Base-by-base conservation (phyloP, 2,113 vertebrate genomes). In the Oenanthe oenanthe region DNA sequence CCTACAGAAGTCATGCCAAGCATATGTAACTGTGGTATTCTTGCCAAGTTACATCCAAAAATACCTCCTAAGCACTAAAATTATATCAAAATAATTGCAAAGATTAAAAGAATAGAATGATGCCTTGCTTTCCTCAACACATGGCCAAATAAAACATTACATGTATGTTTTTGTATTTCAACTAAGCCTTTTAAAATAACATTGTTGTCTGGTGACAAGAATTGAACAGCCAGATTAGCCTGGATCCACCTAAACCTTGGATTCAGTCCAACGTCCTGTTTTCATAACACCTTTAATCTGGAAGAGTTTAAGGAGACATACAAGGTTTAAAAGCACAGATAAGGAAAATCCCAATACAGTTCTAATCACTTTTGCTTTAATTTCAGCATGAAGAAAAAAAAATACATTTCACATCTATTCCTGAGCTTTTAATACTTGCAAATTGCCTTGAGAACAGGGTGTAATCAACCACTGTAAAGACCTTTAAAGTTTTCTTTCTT, bases 181-280 rank as follows among this genome's bases (percentile, higher is more conserved):
- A 78, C 61, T 63, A 81, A 70, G 88, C 42, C 47, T 82, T 95
- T 96, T 96, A 92, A 94, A 95, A 90, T 92, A 95, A 94, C 82
- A 61, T 85, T 93, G 65, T 92, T 76, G 85, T 85, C 66, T 88
- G 66, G 32, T 73, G 88, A 93, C 60, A 56, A 92, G 86, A 85
- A 94, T 68, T 72, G 54, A 95, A 48, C 15, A 94, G 82, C 75
- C 84, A 93, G 95, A 93, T 96, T 95, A 96, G 80, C 87, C 93
- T 88, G 87, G 87, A 96, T 96, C 94, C 75, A 94, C 92, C 90
- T 93, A 92, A 95, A 94, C 88, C 84, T 78, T 96, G 92, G 93
- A 81, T 93, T 60, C 56, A 85, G 89, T 96, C 92, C 95, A 94
- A 92, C 4, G 8, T 89, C 68, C 92, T 95, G 95, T 95, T 96